Conservation (phyloP, 2,797 vertebrate species). For the Holocentrus rufus region DNA sequence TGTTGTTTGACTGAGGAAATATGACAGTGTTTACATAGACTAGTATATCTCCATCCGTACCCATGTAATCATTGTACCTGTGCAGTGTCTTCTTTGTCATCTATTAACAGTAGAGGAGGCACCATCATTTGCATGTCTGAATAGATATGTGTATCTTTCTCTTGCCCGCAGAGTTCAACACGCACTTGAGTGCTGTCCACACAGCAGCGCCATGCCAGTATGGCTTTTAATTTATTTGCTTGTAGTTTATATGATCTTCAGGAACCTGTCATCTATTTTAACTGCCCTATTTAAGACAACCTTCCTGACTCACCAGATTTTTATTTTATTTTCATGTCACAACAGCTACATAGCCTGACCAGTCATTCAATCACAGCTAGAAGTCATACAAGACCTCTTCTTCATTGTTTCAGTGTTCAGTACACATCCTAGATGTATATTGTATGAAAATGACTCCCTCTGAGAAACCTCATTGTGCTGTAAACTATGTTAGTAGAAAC, state of each 20-base stretch:
- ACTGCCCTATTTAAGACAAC: background rate
- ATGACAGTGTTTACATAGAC: background rate
- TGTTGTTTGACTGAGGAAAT: constrained; percentile 22
- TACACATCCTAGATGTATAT: background rate
- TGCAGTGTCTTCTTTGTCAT: background rate
- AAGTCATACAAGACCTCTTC: constrained; percentile 10
- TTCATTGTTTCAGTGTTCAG: background rate
- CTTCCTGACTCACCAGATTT: constrained; percentile 9
- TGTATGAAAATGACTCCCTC: background rate
- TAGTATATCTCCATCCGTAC: background rate
- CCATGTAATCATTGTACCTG: constrained; percentile 10
- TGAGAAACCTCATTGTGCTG: background rate
- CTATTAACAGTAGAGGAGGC: background rate
- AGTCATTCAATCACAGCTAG: constrained; percentile 10
- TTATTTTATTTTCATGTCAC: background rate
- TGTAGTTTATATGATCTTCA: constrained; percentile 1
- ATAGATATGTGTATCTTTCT: background rate
- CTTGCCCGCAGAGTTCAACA: background rate
- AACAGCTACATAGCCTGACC: background rate
- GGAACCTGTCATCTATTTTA: background rate
- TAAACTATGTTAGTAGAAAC: too few species aligned
- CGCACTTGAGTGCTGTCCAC: background rate
- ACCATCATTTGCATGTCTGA: background rate
- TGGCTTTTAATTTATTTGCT: constrained; percentile 10
- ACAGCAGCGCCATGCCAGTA: background rate